These are phyloP conservation scores for Zelostemma sp. DNA, from an alignment of 1,140 invertebrate species.

Conservation along the genomic window DNA sequence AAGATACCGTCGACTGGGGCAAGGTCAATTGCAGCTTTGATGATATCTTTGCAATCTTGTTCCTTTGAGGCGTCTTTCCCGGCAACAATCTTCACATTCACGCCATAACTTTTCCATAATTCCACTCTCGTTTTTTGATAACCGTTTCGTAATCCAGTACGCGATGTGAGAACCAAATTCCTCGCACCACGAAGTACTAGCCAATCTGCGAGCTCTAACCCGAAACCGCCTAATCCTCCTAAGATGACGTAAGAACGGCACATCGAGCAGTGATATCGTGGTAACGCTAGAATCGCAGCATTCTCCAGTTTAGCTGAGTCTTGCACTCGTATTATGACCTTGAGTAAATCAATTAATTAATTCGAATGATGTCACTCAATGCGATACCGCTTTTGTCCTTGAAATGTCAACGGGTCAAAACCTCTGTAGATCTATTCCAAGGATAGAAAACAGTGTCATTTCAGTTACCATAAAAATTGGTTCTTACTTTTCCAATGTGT, in stretches of 20 bases:
- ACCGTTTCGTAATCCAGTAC: slow-evolving; percentile 77
- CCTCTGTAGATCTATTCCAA: too few species aligned
- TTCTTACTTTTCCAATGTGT: slow-evolving; percentile 79
- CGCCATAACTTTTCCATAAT: slow-evolving; percentile 72
- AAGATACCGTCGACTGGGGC: slow-evolving; percentile 83
- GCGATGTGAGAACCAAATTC: slow-evolving; percentile 79
- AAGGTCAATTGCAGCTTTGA: slow-evolving; percentile 72
- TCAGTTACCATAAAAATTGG: too few species aligned
- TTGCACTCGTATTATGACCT: slow-evolving; percentile 75
- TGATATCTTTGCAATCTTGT: slow-evolving; percentile 70
- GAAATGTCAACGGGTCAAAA: too few species aligned
- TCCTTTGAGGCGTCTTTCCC: slow-evolving; percentile 67
- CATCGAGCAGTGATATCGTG: slow-evolving; percentile 71
- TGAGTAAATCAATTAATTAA: too few species aligned
- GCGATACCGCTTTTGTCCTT: too few species aligned
- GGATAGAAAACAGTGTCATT: too few species aligned
- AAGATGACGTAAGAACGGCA: slow-evolving; percentile 68
- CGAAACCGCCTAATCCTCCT: slow-evolving; percentile 86
- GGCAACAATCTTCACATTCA: slow-evolving; percentile 67
- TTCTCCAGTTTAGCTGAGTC: slow-evolving; percentile 56
- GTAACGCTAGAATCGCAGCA: slow-evolving; percentile 64
- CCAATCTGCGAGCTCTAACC: slow-evolving; percentile 84
- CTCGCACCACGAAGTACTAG: slow-evolving; percentile 77
- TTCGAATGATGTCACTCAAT: too few species aligned
- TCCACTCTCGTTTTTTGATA: slow-evolving; percentile 74